phyloP scores from a whole-genome alignment of 1,140 invertebrate species.

The Euura saliciscinereae region DNA sequence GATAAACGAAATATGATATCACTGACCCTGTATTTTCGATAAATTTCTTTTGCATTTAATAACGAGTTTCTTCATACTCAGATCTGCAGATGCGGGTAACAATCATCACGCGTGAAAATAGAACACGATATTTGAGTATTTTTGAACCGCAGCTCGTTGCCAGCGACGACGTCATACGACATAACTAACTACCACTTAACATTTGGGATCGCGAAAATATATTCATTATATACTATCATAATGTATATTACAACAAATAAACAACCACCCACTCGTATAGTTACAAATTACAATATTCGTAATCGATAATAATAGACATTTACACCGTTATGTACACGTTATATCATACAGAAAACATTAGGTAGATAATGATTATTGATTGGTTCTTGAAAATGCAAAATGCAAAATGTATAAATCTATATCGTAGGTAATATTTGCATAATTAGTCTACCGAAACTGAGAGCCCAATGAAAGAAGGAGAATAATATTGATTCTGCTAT shows the following conservation, averaged over 20 bases:
- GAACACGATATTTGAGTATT: no score
- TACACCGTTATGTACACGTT: constrained; percentile 49
- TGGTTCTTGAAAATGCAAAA: not conserved
- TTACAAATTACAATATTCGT: constrained; percentile 32
- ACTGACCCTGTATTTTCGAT: no score
- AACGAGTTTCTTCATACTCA: no score
- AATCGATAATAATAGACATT: constrained; percentile 38
- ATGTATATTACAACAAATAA: constrained; percentile 30
- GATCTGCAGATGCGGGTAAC: no score
- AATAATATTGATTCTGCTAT: no score
- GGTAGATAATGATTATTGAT: constrained; percentile 15
- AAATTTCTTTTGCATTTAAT: no score
- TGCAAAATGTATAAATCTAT: not conserved
- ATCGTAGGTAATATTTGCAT: no score
- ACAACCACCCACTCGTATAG: constrained; percentile 33
- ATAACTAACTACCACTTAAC: constrained; percentile 10
- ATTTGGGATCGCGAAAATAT: constrained; percentile 11
- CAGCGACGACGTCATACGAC: not conserved
- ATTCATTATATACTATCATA: constrained; percentile 11
- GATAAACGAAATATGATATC: no score
- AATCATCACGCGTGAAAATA: no score
- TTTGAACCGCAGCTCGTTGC: not conserved
- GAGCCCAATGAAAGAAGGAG: no score
- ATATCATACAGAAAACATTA: constrained; percentile 35
- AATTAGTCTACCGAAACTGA: no score